Evolutionary conservation across 2,113 vertebrate species (phyloP).

Genomic region (Isichthys henryi): DNA sequence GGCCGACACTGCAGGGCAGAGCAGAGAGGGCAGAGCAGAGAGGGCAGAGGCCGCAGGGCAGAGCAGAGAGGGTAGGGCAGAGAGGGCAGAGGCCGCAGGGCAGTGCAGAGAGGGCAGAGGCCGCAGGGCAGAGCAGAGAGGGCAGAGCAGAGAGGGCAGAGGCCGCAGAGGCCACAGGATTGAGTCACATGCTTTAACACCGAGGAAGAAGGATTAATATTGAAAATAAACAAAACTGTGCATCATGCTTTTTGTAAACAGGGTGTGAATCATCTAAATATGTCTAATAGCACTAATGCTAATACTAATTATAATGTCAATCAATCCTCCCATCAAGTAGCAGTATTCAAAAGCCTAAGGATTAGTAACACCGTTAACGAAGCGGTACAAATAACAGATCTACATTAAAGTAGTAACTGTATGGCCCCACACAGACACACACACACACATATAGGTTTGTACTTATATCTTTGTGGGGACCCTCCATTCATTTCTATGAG

Average conservation of each 20-base stretch:
- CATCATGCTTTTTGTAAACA: neutral
- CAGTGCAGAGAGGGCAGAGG: neutral
- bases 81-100: neutral
- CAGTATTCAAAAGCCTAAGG: neutral
- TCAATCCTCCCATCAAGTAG: neutral
- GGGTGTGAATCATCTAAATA: neutral
- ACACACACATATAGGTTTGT: too few relatives aligned
- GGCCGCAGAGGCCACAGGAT: neutral
- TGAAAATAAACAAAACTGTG: neutral
- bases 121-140: neutral
- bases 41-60: neutral
- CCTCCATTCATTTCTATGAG: too few relatives aligned
- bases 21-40: neutral
- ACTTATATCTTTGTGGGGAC: too few relatives aligned
- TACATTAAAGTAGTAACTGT: neutral
- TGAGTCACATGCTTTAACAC: neutral
- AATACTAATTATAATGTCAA: neutral
- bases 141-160: neutral
- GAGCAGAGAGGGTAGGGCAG: neutral
- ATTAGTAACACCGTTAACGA: neutral
- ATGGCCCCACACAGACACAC: neutral
- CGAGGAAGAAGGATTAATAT: neutral
- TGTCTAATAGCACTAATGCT: neutral
- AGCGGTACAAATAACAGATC: neutral
- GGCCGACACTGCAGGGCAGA: neutral